Percentiles rank a stretch among this genome's conserved stretches.
Evolutionary conservation across 1,140 invertebrate species (phyloP).

Genomic region (Fopius arisanus): DNA sequence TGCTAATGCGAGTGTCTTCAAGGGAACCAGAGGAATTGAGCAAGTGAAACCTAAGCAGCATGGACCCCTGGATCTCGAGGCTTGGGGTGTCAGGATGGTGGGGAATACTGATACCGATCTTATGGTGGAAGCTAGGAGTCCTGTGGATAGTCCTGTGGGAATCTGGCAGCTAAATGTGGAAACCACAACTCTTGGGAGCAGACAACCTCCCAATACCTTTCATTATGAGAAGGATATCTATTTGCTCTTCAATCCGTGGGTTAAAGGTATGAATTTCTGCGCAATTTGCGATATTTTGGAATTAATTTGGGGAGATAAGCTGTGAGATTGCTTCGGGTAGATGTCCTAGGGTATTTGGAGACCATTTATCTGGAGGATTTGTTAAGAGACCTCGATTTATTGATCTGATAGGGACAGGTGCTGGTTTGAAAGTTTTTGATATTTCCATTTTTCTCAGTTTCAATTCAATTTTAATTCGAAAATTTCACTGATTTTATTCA

Average conservation of each 20-base stretch:
- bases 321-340: no score
- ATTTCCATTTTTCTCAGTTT: no score
- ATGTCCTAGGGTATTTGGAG: no score
- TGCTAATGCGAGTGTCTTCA: constrained; percentile 50
- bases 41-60: constrained; percentile 46
- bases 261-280: constrained; percentile 68
- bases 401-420: no score
- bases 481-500: no score
- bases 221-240: constrained; percentile 67
- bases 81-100: constrained; percentile 55
- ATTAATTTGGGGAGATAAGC: no score
- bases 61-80: constrained; percentile 49
- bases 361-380: no score
- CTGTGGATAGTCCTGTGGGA: constrained; percentile 57
- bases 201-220: constrained; percentile 41
- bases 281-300: no score
- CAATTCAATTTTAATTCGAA: no score
- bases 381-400: no score
- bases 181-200: constrained; percentile 46
- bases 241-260: constrained; percentile 86
- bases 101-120: constrained; percentile 44
- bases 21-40: constrained; percentile 51
- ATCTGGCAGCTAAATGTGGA: constrained; percentile 58
- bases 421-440: no score
- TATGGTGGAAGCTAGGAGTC: constrained; percentile 54